Percentiles rank a stretch among this genome's conserved stretches.
Conservation (phyloP, 2,888 invertebrate species). For the Drosophila paramelanica region DNA sequence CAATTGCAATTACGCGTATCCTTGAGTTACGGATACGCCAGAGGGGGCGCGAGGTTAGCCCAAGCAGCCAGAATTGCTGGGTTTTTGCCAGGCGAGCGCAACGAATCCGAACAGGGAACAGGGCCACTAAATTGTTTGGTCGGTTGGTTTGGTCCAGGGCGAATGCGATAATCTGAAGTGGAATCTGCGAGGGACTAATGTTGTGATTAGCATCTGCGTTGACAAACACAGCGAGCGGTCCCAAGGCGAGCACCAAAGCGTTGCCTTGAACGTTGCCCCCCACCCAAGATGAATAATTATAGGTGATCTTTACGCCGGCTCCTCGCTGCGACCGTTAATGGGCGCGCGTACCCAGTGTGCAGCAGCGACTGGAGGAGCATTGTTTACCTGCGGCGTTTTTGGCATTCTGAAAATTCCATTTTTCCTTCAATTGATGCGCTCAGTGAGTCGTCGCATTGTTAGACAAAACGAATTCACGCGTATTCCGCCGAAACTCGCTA, state of each 20-base stretch:
- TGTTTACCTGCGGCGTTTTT: constrained; percentile 81
- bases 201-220: constrained; percentile 85
- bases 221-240: constrained; percentile 83
- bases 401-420: constrained; percentile 81
- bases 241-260: constrained; percentile 49
- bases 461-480: constrained; percentile 83
- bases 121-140: neutral
- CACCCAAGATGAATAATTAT: constrained; percentile 85
- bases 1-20: constrained; percentile 70
- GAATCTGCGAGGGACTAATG: constrained; percentile 79
- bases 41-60: constrained; percentile 72
- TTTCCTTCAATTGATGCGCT: constrained; percentile 78
- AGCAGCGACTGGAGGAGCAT: constrained; percentile 20
- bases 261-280: constrained; percentile 55
- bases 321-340: constrained; percentile 84
- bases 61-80: constrained; percentile 65
- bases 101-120: constrained; percentile 41
- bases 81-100: constrained; percentile 61
- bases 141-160: neutral
- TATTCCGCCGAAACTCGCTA: constrained; percentile 84
- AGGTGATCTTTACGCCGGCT: constrained; percentile 83
- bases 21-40: constrained; percentile 38
- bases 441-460: constrained; percentile 78
- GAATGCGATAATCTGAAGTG: constrained; percentile 64
- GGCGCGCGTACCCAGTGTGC: constrained; percentile 36